A percentile compares a stretch with the other conserved stretches of the same genome.
These are phyloP conservation scores for Trachymyrmex cornetzi DNA, from an alignment of 1,140 invertebrate species.

Conservation along the genomic window DNA sequence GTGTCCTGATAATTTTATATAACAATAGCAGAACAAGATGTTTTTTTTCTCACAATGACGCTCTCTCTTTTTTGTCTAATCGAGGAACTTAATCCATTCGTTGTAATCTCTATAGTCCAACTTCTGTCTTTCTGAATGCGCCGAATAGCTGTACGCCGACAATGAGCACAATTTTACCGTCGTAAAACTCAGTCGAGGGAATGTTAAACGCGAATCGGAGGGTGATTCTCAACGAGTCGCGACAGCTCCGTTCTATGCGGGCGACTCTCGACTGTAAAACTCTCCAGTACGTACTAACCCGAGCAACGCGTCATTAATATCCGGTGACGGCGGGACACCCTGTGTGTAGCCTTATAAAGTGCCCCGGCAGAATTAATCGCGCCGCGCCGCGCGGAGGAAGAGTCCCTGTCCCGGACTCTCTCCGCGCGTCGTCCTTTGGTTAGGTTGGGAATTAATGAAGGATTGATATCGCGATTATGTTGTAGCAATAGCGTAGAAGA, in stretches of 20 bases:
- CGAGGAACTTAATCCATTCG: neutral
- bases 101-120: neutral
- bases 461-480: conserved; percentile 74
- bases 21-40: neutral
- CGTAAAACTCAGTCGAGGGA: neutral
- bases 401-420: conserved; percentile 38
- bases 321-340: conserved; percentile 48
- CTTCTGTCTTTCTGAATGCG: neutral
- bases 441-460: conserved; percentile 72
- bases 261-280: conserved; percentile 42
- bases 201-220: neutral
- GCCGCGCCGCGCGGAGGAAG: conserved; percentile 7
- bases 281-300: conserved; percentile 8
- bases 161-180: neutral
- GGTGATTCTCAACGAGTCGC: conserved; percentile 1
- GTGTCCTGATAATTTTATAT: conserved; percentile 4
- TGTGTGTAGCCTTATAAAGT: conserved; percentile 60
- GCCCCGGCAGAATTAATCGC: conserved; percentile 65
- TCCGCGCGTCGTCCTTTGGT: conserved; percentile 52
- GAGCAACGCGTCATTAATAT: conserved; percentile 54
- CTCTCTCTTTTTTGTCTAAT: neutral
- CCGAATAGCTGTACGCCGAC: neutral
- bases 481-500: conserved; percentile 47
- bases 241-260: conserved; percentile 26
- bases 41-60: neutral